Conservation (phyloP, 2,888 invertebrate genomes). For the Eucera pruinosa region DNA sequence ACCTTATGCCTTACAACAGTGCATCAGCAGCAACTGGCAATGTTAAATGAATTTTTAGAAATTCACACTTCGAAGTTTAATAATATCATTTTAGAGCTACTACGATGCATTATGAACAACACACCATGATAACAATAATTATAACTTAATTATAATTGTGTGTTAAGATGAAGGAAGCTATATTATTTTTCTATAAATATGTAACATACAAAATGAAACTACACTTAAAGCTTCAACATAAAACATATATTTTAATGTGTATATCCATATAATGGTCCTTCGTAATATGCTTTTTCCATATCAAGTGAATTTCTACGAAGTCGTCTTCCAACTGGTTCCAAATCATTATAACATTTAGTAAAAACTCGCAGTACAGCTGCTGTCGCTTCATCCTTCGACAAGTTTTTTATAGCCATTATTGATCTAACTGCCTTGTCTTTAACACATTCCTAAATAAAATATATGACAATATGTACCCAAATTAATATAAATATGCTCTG, state of each 20-base stretch:
- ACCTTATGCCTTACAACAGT: too few relatives aligned
- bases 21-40: too few relatives aligned
- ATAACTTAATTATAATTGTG: too few relatives aligned
- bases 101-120: too few relatives aligned
- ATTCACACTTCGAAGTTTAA: too few relatives aligned
- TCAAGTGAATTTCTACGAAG: slow-evolving; percentile 91
- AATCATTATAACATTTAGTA: slow-evolving; percentile 94
- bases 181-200: not conserved
- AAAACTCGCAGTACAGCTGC: slow-evolving; percentile 94
- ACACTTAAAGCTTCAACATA: not conserved
- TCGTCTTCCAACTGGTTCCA: slow-evolving; percentile 95
- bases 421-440: slow-evolving; percentile 94
- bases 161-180: too few relatives aligned
- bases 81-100: too few relatives aligned
- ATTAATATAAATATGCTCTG: too few relatives aligned
- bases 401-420: slow-evolving; percentile 91
- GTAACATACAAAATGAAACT: not conserved
- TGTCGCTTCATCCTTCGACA: slow-evolving; percentile 89
- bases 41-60: too few relatives aligned
- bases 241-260: slow-evolving; percentile 69
- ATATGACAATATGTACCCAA: slow-evolving; percentile 35
- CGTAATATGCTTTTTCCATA: slow-evolving; percentile 90
- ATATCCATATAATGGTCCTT: slow-evolving; percentile 92
- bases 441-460: slow-evolving; percentile 90
- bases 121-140: not conserved